Evolutionary conservation across 2,888 invertebrate species (phyloP).

Genomic region (Eubasilissa splendida): DNA sequence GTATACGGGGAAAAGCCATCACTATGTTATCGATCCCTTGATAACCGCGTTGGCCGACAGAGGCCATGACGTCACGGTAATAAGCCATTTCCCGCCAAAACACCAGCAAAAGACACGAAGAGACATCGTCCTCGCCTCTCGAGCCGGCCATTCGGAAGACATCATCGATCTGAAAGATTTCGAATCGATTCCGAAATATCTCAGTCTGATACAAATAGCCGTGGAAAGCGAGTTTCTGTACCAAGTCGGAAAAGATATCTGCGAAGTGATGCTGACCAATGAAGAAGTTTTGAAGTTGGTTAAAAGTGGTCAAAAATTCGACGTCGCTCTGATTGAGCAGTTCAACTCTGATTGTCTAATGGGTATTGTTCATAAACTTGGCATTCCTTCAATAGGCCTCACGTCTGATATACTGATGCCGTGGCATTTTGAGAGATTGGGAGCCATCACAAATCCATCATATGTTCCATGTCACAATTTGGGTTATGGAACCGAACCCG

Average conservation of each 20-base stretch:
- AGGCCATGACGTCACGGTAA: slow-evolving; percentile 73
- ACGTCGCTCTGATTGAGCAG: slow-evolving; percentile 81
- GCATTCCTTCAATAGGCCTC: slow-evolving; percentile 76
- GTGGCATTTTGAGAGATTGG: slow-evolving; percentile 71
- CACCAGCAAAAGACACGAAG: slow-evolving; percentile 71
- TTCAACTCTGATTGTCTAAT: slow-evolving; percentile 84
- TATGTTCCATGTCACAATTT: slow-evolving; percentile 71
- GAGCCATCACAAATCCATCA: slow-evolving; percentile 71
- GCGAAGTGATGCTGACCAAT: slow-evolving; percentile 70
- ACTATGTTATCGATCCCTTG: slow-evolving; percentile 70
- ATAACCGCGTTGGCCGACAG: slow-evolving; percentile 70
- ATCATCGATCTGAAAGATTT: slow-evolving; percentile 66
- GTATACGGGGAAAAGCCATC: slow-evolving; percentile 69
- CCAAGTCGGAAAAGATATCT: slow-evolving; percentile 68
- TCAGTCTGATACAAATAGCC: slow-evolving; percentile 62
- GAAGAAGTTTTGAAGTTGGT: slow-evolving; percentile 71
- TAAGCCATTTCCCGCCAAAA: slow-evolving; percentile 70
- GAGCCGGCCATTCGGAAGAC: slow-evolving; percentile 51
- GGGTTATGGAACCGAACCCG: slow-evolving; percentile 69
- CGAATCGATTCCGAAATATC: slow-evolving; percentile 45
- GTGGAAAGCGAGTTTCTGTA: slow-evolving; percentile 63
- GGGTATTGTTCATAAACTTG: slow-evolving; percentile 78
- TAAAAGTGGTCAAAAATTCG: slow-evolving; percentile 73
- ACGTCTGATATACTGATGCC: slow-evolving; percentile 73
- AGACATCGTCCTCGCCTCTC: slow-evolving; percentile 70